Percentiles rank a stretch among this genome's conserved stretches.
These are phyloP conservation scores for Polyodon spathula DNA, from an alignment of 2,113 vertebrate genomes.

Conservation along the genomic window DNA sequence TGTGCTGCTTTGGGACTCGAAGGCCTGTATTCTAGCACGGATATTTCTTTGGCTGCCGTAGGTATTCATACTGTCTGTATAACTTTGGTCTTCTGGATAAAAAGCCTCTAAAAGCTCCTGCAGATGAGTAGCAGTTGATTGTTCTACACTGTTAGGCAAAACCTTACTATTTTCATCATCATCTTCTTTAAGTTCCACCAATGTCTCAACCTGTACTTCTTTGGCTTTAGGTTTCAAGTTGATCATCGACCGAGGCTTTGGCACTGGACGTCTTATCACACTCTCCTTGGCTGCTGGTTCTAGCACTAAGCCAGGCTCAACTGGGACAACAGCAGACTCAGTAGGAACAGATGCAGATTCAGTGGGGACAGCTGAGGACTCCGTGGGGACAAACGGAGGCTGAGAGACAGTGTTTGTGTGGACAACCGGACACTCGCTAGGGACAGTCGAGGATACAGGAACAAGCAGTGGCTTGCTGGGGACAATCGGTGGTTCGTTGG, in stretches of 20 bases:
- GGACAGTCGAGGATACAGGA: no score
- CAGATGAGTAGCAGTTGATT: slow-evolving; percentile 36
- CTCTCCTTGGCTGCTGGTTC: slow-evolving; percentile 1
- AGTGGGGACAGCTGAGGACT: slow-evolving; percentile 8
- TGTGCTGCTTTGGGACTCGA: slow-evolving; percentile 61
- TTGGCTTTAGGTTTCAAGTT: slow-evolving; percentile 51
- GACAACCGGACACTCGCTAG: no score
- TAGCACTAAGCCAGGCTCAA: slow-evolving; percentile 7
- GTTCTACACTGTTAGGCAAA: slow-evolving; percentile 1
- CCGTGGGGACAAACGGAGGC: background rate
- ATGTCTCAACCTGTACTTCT: slow-evolving; percentile 46
- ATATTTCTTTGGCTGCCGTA: slow-evolving; percentile 66
- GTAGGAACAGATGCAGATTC: background rate
- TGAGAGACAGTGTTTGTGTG: no score
- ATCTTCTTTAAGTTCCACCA: slow-evolving; percentile 35
- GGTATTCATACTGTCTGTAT: slow-evolving; percentile 57
- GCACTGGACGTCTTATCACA: slow-evolving; percentile 54
- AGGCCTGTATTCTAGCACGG: slow-evolving; percentile 76
- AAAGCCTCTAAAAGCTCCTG: slow-evolving; percentile 50
- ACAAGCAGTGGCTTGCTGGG: no score
- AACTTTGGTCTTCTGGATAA: slow-evolving; percentile 35
- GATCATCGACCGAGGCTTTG: slow-evolving; percentile 75
- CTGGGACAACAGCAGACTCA: background rate
- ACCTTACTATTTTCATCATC: slow-evolving; percentile 28
- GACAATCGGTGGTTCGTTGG: no score